A percentile compares a stretch with the other conserved stretches of the same genome.
phyloP scores from a whole-genome alignment of 1,140 invertebrate genomes.

The Ooceraea biroi region DNA sequence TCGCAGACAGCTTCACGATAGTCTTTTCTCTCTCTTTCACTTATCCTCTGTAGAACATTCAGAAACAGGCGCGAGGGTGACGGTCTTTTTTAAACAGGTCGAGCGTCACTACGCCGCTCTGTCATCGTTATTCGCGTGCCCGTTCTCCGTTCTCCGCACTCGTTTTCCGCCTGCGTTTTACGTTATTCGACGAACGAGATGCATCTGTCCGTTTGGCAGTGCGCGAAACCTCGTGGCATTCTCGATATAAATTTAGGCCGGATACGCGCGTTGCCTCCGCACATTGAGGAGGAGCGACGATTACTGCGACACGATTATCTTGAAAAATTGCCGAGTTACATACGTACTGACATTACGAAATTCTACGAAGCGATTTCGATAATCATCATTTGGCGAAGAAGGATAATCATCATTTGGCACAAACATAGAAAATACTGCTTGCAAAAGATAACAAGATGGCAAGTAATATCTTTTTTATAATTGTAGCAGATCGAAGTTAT shows the following conservation, averaged over 20 bases:
- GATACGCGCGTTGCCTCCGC: not conserved
- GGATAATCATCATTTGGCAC: not conserved
- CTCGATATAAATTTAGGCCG: slow-evolving; percentile 45
- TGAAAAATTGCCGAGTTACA: not conserved
- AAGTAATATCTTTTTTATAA: too few species aligned
- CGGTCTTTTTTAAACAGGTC: slow-evolving; percentile 74
- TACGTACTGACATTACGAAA: not conserved
- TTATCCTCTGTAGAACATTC: slow-evolving; percentile 24
- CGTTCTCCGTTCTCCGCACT: slow-evolving; percentile 17
- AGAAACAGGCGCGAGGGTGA: slow-evolving; percentile 62
- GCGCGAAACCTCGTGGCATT: slow-evolving; percentile 18
- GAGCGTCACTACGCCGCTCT: slow-evolving; percentile 35
- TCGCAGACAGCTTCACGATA: slow-evolving; percentile 22
- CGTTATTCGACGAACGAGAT: slow-evolving; percentile 37
- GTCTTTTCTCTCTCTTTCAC: slow-evolving; percentile 9
- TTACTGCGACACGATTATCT: not conserved
- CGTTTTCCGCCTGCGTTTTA: slow-evolving; percentile 4
- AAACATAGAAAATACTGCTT: not conserved
- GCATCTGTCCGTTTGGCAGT: slow-evolving; percentile 27
- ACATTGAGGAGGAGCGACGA: not conserved
- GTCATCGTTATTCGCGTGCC: slow-evolving; percentile 28
- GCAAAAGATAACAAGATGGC: too few species aligned
- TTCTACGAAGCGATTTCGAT: not conserved
- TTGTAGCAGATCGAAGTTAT: too few species aligned
- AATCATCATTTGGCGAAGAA: not conserved